Evolutionary conservation across 2,797 vertebrate genomes (phyloP), one percentile per base, ranked within the genome.

Genomic region (Synaphobranchus kaupii): DNA sequence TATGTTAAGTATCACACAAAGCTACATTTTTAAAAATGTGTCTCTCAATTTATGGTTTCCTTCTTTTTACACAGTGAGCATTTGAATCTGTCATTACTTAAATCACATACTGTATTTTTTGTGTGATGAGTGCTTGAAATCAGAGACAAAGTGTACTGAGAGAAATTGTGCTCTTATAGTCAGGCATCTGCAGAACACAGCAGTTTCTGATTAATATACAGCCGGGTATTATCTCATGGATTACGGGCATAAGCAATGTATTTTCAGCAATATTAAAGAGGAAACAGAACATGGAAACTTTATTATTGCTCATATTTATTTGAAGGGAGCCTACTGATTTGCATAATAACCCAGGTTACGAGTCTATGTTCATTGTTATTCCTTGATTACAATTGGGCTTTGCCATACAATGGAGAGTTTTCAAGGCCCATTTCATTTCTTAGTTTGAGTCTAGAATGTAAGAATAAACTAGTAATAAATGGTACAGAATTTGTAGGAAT

Each of bases 281-380:
- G 17, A 44, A 78, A 78, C 34, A 78, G 34, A 47, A 78, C 78
- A 81, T 50, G 20, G 47, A 81, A n/a, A 50, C 47, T 81, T 50
- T 5, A 81, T 81, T 81, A 48, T 81, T 28, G 8, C 78, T 25
- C 44, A 81, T 20, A 76, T 76, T 39, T 44, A 76, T 50, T 81
- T 50, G 8, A 81, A 50, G 22, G 68, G 39, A 39, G 44, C 78
- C 10, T 3, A 20, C 2, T 81, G 47, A 81, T 81, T 81, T 81
- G 44, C 78, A 81, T 81, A 48, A 81, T 81, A 25, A 81, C 9
- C 12, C 44, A n/a, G 44, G 28, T 39, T 48, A 22, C 3, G 25
- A 81, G 44, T 81, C n/a, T 47, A n/a, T 81, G 47, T 50, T 81
- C 78, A 81, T 76, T 76, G 47, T 81, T 76, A 48, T 81, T 81